Evolutionary conservation across 2,888 invertebrate genomes (phyloP), one percentile per base, ranked within the genome.

Genomic region (Penaeus monodon): DNA sequence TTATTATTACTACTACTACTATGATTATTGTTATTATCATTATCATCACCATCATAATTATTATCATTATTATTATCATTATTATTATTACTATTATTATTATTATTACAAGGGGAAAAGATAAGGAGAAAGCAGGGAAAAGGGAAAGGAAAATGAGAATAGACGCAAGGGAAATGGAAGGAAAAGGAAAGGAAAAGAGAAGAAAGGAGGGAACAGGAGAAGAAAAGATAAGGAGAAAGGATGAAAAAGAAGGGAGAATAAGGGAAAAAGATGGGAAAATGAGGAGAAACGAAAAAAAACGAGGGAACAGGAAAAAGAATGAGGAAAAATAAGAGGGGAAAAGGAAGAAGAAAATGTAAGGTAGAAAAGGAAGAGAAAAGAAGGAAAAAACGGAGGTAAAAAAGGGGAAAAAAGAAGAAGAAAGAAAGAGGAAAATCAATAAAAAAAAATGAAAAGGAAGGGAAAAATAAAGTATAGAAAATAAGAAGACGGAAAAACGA

Each of bases 111-210:
- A n/a, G n/a, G 38, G 64, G 38, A 20, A 44, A 66, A 68, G 44
- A 57, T 33, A 70, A 68, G 27, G 24, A 57, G 44, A 57, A 33
- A 70, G 68, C 57, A 24, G 44, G 68, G 24, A 38, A 57, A 24
- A 81, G 57, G 27, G 27, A 17, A 73, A 7, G 2, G 24, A 14
- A 1, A 44, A 33, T 4, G 33, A 38, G 29, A 33, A 65, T 33
- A 44, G 81, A 49, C 49, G 20, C 44, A 68, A 68, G n/a, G 81
- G 44, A 27, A 66, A 44, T 33, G 70, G 68, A 27, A 70, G 70
- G 68, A n/a, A 22, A n/a, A 27, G 14, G 27, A 17, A 73, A 7
- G 2, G 24, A 14, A 1, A 44, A 33, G 33, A 38, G 29, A 33
- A 65, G 10, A n/a, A 38, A 66, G 80, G n/a, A 65, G 65, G 64